Conservation (phyloP, 2,113 vertebrate genomes). For the Suncus etruscus region DNA sequence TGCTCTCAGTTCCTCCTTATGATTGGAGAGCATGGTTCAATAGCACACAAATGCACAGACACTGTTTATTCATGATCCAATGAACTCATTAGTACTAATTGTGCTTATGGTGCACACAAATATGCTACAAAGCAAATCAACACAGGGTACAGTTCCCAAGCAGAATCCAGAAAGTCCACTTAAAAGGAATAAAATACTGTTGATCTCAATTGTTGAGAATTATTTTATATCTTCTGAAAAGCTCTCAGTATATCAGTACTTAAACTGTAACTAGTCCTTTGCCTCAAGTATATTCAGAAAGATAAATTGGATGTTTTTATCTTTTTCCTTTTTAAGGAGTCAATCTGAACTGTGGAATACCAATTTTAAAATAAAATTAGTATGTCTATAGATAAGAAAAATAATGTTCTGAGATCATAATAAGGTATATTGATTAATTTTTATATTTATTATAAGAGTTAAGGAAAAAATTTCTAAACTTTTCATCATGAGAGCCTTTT, state of each 20-base stretch:
- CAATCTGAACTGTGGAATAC: slow-evolving; percentile 4
- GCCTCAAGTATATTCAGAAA: slow-evolving; percentile 38
- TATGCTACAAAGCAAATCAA: no score
- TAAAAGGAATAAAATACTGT: background rate
- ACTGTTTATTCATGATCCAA: background rate
- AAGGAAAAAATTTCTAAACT: no score
- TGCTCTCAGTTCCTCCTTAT: background rate
- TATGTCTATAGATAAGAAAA: background rate
- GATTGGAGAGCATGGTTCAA: background rate
- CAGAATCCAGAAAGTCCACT: background rate
- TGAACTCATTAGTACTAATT: background rate
- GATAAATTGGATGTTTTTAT: background rate
- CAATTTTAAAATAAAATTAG: slow-evolving; percentile 39
- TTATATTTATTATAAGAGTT: no score
- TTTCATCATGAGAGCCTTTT: no score
- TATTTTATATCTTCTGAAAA: slow-evolving; percentile 16
- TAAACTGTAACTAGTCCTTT: slow-evolving; percentile 32
- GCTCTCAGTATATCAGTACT: background rate
- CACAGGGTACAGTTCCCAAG: background rate
- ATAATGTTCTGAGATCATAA: no score
- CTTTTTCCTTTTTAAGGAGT: slow-evolving; percentile 51
- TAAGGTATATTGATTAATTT: no score
- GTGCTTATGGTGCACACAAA: background rate
- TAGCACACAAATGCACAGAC: background rate
- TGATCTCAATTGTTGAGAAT: background rate